Evolutionary conservation across 2,888 invertebrate genomes (phyloP), one percentile per base, ranked within the genome.

Genomic region (Pristionchus entomophagus): DNA sequence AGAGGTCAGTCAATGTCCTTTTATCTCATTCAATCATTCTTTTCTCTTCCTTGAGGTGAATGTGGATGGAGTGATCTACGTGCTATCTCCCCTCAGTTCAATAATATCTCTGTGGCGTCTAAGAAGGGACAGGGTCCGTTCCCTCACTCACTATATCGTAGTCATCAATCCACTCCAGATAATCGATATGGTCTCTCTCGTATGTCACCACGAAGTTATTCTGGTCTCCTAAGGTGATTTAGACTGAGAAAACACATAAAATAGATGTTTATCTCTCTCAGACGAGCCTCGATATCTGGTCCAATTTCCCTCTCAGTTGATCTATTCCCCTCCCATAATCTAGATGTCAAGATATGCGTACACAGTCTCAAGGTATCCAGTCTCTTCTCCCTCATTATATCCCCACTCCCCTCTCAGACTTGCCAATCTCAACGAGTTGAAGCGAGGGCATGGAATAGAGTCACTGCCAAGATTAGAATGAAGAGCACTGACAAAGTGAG

Each of bases 261-360:
- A 81, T 2, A n/a, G 19, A 51, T 22, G 45, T 2, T 6, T n/a
- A 1, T 81, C 22, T 8, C 8, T 81, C 65, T 56, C 65, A 84
- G 83, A 69, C 19, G 81, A 35, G 69, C 69, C 53, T 32, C 73
- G 3, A 62, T 86, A 35, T 41, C 77, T 62, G 88, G 91, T 26
- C 91, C 91, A 14, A 87, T 91, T 35, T 84, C 85, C 26, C 87
- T 91, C 62, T 88, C 90, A 1, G 89, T 91, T n/a, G 91, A 91
- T 77, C 88, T 90, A 6, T 91, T 87, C 73, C 90, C 91, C 17
- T 91, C 91, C 4, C 88, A 90, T 38, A 87, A 86, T 29, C 86
- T 91, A n/a, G 89, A 91, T 53, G 88, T 91, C 5, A 41, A 89
- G 29, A 90, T 91, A 19, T 91, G 91, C 87, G 90, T 91, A 22